Evolutionary conservation across 2,113 vertebrate genomes (phyloP).

Genomic region (Mastomys coucha): DNA sequence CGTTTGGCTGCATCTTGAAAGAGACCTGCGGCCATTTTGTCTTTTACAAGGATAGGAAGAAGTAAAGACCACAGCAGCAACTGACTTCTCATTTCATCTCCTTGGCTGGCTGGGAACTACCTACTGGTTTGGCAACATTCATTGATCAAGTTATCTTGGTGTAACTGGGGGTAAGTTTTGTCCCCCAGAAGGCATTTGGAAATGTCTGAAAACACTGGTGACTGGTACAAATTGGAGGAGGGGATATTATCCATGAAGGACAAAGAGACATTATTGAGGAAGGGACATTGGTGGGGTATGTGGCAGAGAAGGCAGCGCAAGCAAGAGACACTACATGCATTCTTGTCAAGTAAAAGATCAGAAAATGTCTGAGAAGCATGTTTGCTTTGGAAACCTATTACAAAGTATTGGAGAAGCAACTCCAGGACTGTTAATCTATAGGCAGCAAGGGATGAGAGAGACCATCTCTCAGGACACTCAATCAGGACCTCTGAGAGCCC

Average conservation of each 20-base stretch:
- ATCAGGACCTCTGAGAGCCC: conserved; percentile 11
- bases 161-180: not conserved
- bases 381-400: not conserved
- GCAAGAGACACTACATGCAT: not conserved
- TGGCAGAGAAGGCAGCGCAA: conserved; percentile 6
- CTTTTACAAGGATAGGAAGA: not conserved
- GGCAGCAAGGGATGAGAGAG: not conserved
- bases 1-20: conserved; percentile 36
- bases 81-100: not conserved
- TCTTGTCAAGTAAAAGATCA: conserved; percentile 34
- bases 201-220: conserved; percentile 5
- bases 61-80: not conserved
- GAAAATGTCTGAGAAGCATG: not conserved
- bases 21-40: conserved; percentile 19
- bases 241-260: not conserved
- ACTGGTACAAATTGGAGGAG: not conserved
- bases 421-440: not conserved
- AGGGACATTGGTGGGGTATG: not conserved
- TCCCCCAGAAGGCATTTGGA: not conserved
- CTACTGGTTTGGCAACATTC: not conserved
- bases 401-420: conserved; percentile 6
- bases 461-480: not conserved
- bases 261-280: not conserved
- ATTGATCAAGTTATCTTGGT: conserved; percentile 2
- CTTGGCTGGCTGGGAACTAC: not conserved